Evolutionary conservation across 2,797 vertebrate genomes (phyloP).

Genomic region (Danionella dracula): DNA sequence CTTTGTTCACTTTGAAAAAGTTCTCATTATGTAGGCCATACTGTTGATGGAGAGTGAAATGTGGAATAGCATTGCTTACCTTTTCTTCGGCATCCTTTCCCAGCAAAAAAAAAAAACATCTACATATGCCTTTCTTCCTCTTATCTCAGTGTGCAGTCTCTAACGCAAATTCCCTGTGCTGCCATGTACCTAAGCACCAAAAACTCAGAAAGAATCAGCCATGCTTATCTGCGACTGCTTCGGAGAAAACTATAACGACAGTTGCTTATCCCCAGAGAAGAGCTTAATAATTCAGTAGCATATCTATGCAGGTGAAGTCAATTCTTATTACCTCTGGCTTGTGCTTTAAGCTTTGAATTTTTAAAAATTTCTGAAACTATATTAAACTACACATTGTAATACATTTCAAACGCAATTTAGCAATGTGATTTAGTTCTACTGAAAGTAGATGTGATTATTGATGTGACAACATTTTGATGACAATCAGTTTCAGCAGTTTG

Average conservation of each 20-base stretch:
- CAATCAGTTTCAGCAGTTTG: no score
- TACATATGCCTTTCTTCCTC: slow-evolving; percentile 66
- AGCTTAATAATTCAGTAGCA: slow-evolving; percentile 73
- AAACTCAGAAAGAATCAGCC: slow-evolving; percentile 66
- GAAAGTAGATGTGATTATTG: no score
- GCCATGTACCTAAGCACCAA: slow-evolving; percentile 54
- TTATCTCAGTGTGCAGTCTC: slow-evolving; percentile 62
- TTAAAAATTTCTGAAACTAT: neutral
- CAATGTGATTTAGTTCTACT: no score
- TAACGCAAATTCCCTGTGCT: slow-evolving; percentile 58
- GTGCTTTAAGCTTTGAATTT: neutral
- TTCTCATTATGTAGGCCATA: slow-evolving; percentile 69
- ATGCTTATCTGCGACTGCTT: slow-evolving; percentile 65
- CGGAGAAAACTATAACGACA: slow-evolving; percentile 67
- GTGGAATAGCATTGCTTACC: slow-evolving; percentile 55
- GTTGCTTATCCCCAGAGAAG: slow-evolving; percentile 67
- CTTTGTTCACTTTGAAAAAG: slow-evolving; percentile 74
- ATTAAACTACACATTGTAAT: neutral
- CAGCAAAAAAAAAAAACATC: slow-evolving; percentile 70
- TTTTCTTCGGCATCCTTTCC: slow-evolving; percentile 64
- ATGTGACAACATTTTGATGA: no score
- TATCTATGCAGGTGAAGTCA: slow-evolving; percentile 70
- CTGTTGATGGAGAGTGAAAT: slow-evolving; percentile 53
- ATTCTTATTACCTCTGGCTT: slow-evolving; percentile 63
- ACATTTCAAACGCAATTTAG: no score